phyloP scores from a whole-genome alignment of 2,797 vertebrate species.

The Sciurus carolinensis region DNA sequence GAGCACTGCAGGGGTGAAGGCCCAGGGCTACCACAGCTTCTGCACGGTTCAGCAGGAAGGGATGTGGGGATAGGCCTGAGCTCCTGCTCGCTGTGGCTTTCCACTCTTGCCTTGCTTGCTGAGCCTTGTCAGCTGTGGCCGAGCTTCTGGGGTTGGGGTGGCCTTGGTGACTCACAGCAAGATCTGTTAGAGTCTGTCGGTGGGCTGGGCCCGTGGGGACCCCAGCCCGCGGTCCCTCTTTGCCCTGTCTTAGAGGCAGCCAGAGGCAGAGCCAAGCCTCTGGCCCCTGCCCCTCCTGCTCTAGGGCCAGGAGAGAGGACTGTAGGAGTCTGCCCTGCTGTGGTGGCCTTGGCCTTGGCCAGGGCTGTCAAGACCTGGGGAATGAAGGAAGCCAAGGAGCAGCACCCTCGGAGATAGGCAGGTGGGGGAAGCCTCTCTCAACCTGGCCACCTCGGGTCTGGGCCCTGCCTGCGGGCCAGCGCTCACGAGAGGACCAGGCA shows the following conservation, averaged over 20 bases:
- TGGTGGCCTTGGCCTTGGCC: constrained; percentile 28
- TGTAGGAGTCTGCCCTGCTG: not conserved
- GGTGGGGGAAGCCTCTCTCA: not conserved
- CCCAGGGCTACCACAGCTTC: too few relatives aligned
- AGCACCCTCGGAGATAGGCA: rapidly evolving
- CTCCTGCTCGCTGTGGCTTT: not conserved
- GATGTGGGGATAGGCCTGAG: rapidly evolving
- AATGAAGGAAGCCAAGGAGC: rapidly evolving
- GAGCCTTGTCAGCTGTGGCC: not conserved
- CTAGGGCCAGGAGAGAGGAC: not conserved
- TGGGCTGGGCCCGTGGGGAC: not conserved
- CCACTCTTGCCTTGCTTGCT: not conserved
- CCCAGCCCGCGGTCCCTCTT: not conserved
- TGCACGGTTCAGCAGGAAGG: not conserved
- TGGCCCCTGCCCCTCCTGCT: not conserved
- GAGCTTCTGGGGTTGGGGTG: not conserved
- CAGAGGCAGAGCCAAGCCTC: not conserved
- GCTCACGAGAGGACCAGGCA: constrained; percentile 68
- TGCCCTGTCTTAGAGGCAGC: not conserved
- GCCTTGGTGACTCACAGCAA: not conserved
- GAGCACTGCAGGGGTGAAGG: not conserved
- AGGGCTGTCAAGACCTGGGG: not conserved
- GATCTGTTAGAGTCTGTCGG: not conserved
- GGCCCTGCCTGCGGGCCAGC: not conserved
- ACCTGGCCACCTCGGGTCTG: not conserved